Evolutionary conservation across 1,140 invertebrate genomes (phyloP), one percentile per base, ranked within the genome.

Genomic region (Mamestra configurata): DNA sequence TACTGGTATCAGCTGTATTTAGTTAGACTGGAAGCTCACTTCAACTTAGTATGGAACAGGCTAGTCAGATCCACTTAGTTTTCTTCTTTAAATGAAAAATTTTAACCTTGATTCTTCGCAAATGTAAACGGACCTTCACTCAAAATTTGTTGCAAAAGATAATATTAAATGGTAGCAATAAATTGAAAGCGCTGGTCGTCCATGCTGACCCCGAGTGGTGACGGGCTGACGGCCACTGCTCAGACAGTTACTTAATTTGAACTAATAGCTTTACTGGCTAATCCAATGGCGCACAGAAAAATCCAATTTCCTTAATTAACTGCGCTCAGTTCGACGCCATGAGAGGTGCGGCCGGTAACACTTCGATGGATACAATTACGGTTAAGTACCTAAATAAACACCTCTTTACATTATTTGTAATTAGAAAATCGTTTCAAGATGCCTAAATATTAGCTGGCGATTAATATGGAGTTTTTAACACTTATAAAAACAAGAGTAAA

Each of bases 241-340:
- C 59, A 79, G 84, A 84, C 82, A 85, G 81, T 83, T 87, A 66
- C 89, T 91, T 95, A 95, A 95, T 95, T 93, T 94, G 90, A 91
- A 94, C 91, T 95, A 95, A 95, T 95, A 95, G 93, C 90, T 91
- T 88, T 84, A 86, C 85, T 86, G 89, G 90, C 88, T 93, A 92
- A 93, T 92, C 92, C 90, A 93, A 90, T 92, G 88, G 86, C 85
- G 87, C 84, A 85, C 89, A 94, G 88, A 95, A 95, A 95, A 93
- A 88, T 92, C 90, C 92, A 94, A 95, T 94, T 95, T 94, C 92
- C 90, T 93, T 95, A 94, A 95, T 95, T 94, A 95, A 95, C 89
- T 88, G 87, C 87, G 87, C 82, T 87, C 85, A 90, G 90, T 94
- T 91, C 86, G 89, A 83, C 85, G 89, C 88, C 81, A 88, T 90